Evolutionary conservation across 2,797 vertebrate species (phyloP).

Genomic region (Carapus acus): DNA sequence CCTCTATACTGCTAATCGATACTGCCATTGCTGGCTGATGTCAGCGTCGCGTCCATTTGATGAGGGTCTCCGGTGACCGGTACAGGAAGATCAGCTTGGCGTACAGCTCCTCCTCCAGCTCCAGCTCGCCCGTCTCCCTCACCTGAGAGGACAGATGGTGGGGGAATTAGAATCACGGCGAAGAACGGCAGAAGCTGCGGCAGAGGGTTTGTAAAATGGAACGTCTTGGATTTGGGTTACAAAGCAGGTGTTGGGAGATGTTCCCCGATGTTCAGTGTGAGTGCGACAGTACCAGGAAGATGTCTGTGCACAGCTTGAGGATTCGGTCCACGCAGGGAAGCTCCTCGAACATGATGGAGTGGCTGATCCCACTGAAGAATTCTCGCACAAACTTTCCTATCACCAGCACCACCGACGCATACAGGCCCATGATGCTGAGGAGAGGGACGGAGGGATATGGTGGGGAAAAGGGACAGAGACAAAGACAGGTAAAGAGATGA

Average conservation of each 20-base stretch:
- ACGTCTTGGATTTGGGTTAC: too few species aligned
- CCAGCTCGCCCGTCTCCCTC: slow-evolving; percentile 87
- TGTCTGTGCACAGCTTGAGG: slow-evolving; percentile 91
- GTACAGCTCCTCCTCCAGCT: slow-evolving; percentile 91
- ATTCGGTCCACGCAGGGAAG: slow-evolving; percentile 90
- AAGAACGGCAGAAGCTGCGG: background rate
- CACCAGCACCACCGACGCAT: slow-evolving; percentile 89
- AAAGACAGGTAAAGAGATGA: too few species aligned
- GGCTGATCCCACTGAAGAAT: slow-evolving; percentile 94
- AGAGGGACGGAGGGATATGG: too few species aligned
- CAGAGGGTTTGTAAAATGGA: too few species aligned
- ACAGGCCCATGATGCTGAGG: slow-evolving; percentile 93
- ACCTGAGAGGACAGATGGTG: slow-evolving; percentile 38
- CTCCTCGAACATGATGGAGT: slow-evolving; percentile 96
- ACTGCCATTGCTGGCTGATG: background rate
- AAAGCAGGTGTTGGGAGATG: too few species aligned
- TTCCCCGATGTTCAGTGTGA: too few species aligned
- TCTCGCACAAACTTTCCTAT: slow-evolving; percentile 93
- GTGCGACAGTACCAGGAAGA: slow-evolving; percentile 89
- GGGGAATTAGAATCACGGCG: slow-evolving; percentile 4
- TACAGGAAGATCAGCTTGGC: slow-evolving; percentile 95
- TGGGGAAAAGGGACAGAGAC: background rate
- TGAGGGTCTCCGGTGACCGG: slow-evolving; percentile 93
- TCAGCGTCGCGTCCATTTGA: slow-evolving; percentile 84
- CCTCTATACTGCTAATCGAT: background rate